Evolutionary conservation across 2,113 vertebrate species (phyloP), one percentile per base, ranked within the genome.

Genomic region (Brachyhypopomus gauderio): DNA sequence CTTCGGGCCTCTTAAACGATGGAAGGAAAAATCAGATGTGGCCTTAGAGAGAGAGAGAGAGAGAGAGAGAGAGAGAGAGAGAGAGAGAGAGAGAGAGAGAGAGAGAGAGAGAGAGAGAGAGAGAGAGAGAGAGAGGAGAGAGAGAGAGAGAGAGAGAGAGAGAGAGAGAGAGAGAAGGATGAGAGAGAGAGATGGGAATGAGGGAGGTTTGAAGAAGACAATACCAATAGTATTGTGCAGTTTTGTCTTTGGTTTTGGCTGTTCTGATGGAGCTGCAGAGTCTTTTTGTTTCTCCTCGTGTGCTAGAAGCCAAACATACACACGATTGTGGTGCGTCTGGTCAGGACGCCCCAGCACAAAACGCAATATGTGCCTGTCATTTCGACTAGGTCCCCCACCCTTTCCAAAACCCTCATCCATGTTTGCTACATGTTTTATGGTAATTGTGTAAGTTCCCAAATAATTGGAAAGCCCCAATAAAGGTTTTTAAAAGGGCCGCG

Each of bases 141-240:
- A 79, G 69, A 30, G 30, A 30, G 59, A 60, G 34, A 81, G 58
- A 17, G 30, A 75, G 55, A 67, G 36, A 66, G 30, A 12, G 60
- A 0, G 34, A 25, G 71, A 41, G 62, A 80, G 48, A 59, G 25
- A 20, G 48, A 59, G 25, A 20, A 8, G 59, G 84, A n/a, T n/a
- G n/a, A n/a, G n/a, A n/a, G n/a, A 69, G 58, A 59, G 48, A 59
- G 25, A 20, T 3, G 59, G 84, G 70, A 72, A 76, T 79, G 79
- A 84, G 70, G 77, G 82, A 78, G 64, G 89, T 88, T 88, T 85
- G 85, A 81, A 88, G 83, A 89, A 89, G 91, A 92, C 88, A 91
- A 90, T 93, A 91, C 92, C 90, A 91, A 90, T 92, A 88, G 90
- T 93, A 93, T 92, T 91, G 30, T 88, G 91, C 90, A 92, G 41